Percentiles rank a stretch among this genome's conserved stretches.
These are phyloP conservation scores for Periophthalmus magnuspinnatus DNA, from an alignment of 2,797 vertebrate species.

Conservation along the genomic window DNA sequence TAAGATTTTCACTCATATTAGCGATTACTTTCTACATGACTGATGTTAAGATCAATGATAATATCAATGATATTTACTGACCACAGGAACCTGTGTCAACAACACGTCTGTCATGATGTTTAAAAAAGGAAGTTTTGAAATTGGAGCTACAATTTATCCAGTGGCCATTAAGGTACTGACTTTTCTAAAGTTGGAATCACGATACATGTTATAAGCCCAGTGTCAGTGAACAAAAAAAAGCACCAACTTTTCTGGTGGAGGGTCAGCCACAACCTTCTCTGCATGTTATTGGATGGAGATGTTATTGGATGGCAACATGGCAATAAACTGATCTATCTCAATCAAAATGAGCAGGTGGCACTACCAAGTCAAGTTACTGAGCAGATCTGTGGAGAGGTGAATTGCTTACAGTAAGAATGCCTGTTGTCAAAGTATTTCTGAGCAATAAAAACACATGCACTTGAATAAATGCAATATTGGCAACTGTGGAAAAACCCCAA, in stretches of 20 bases:
- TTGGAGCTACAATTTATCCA: constrained; percentile 93
- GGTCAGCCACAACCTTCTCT: no score
- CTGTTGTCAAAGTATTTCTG: no score
- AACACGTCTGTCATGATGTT: constrained; percentile 99
- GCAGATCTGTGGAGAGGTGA: no score
- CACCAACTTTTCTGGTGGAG: not conserved
- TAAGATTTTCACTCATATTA: constrained; percentile 61
- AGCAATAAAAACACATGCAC: no score
- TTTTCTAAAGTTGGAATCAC: not conserved
- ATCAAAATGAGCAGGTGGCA: no score
- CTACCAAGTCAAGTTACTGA: no score
- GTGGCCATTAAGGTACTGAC: constrained; percentile 91
- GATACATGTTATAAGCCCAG: not conserved
- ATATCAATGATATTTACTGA: constrained; percentile 15
- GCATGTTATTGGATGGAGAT: no score
- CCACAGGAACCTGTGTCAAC: constrained; percentile 93
- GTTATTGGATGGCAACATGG: no score
- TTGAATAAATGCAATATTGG: not conserved
- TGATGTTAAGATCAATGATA: constrained; percentile 28
- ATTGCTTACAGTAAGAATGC: no score
- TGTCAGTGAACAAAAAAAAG: not conserved
- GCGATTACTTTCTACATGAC: constrained; percentile 23
- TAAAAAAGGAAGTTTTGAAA: constrained; percentile 99
- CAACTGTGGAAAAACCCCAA: not conserved
- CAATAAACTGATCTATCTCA: no score